Base-by-base conservation (phyloP, 2,797 vertebrate species). In the Siniperca scherzeri region DNA sequence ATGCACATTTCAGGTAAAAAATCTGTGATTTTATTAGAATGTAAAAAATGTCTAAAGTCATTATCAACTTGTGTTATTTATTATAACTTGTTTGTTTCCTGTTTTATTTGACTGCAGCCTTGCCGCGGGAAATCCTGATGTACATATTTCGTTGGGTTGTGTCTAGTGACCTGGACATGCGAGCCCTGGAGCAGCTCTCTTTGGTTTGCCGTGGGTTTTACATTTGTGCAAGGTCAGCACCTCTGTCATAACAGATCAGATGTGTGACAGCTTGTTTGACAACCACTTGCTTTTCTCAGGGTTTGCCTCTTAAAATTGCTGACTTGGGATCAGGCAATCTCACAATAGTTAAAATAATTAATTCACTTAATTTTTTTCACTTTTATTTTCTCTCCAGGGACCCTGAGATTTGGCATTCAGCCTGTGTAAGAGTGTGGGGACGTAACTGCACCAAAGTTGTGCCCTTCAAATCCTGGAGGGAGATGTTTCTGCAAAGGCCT, bases 121-220 rank as follows among this genome's bases (percentile, higher is more conserved):
- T 99, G 93, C 99, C 99, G 1, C 94, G 96, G 91, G 99, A 99
- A 92, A 97, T 99, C 84, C 93, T 99, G 53, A 98, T 99, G 98
- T 99, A 99, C 94, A 96, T 99, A 92, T 99, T 99, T 88, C 97
- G 98, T 61, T 99, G 99, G 99, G 99, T 99, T 80, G 98, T 99
- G 92, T 99, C 98, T 1, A 98, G 97, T 86, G 97, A 99, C 77
- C 93, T 99, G 94, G 99, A 99, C 93, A 96, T 99, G 89, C 96
- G 98, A 42, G 97, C 99, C 0, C 93, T 99, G 88, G 98, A 99
- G 90, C 98, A 99, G 92, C 94, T 99, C 59, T 98, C 99, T 7
- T 91, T 98, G 89, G 99, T 99, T 76, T 99, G 97, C 94, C 96
- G 98, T 81, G 98, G 98, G 82, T 99, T 99, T 95, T 99, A 99